A percentile compares a stretch with the other conserved stretches of the same genome.
These are phyloP conservation scores for Sinopyrophorus schimmeli DNA, from an alignment of 2,888 invertebrate species.

Conservation along the genomic window DNA sequence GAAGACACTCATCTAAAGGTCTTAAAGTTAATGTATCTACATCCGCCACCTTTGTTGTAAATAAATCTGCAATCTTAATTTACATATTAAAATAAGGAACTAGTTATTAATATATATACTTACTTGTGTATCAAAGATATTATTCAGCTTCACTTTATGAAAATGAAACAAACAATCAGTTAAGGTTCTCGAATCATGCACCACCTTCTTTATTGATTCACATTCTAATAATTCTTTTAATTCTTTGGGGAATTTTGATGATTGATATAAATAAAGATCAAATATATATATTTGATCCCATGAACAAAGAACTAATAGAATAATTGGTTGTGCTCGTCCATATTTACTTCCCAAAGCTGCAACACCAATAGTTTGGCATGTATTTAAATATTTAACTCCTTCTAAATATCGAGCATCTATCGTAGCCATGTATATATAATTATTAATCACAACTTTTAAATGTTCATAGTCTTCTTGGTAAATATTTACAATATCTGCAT, in stretches of 20 bases:
- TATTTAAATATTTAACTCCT: constrained; percentile 27
- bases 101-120: background rate
- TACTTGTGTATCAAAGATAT: constrained; percentile 40
- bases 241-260: constrained; percentile 25
- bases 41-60: constrained; percentile 5
- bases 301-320: constrained; percentile 29
- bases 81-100: background rate
- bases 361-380: constrained; percentile 33
- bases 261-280: constrained; percentile 28
- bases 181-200: constrained; percentile 32
- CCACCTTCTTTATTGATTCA: constrained; percentile 29
- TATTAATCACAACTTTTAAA: constrained; percentile 25
- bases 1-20: constrained; percentile 25
- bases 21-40: constrained; percentile 7
- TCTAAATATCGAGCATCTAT: constrained; percentile 29
- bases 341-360: constrained; percentile 23
- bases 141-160: constrained; percentile 30
- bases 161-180: constrained; percentile 27
- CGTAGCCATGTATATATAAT: constrained; percentile 31
- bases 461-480: constrained; percentile 28
- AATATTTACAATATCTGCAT: constrained; percentile 16
- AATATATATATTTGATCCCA: constrained; percentile 37
- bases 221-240: constrained; percentile 31
- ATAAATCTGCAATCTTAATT: constrained; percentile 23
- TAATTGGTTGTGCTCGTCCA: constrained; percentile 20